Evolutionary conservation across 2,113 vertebrate genomes (phyloP).

Genomic region (Neomonachus schauinslandi): DNA sequence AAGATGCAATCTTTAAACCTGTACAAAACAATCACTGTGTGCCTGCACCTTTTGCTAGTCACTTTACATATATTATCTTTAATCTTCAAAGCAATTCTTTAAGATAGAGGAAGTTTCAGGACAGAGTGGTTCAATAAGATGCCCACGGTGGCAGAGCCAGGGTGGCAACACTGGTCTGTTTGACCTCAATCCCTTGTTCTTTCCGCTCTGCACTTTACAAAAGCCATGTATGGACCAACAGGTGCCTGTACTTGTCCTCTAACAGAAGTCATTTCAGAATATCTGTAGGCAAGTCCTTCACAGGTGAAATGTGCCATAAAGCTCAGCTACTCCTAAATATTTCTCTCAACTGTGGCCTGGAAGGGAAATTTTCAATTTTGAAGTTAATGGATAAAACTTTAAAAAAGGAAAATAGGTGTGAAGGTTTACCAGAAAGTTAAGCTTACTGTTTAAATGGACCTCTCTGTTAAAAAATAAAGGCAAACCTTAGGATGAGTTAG

Average conservation of each 20-base stretch:
- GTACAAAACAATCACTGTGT: background rate
- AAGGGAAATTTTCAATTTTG: slow-evolving; percentile 2
- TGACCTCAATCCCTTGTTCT: background rate
- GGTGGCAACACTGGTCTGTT: background rate
- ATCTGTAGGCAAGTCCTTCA: background rate
- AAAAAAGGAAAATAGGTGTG: background rate
- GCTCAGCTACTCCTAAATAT: background rate
- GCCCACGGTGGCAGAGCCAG: background rate
- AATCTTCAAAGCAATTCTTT: slow-evolving; percentile 1
- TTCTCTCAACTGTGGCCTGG: background rate
- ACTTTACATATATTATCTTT: background rate
- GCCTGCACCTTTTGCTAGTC: background rate
- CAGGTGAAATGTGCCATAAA: background rate
- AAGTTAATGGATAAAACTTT: background rate
- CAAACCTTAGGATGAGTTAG: background rate
- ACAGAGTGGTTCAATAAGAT: background rate
- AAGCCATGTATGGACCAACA: background rate
- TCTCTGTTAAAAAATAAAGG: background rate
- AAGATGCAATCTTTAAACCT: background rate
- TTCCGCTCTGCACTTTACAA: background rate
- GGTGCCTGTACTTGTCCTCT: background rate
- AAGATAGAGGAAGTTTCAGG: background rate
- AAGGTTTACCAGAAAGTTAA: slow-evolving; percentile 6
- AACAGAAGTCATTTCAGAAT: background rate
- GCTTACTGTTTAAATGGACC: background rate